phyloP scores from a whole-genome alignment of 2,113 vertebrate genomes.

The Colius striatus region DNA sequence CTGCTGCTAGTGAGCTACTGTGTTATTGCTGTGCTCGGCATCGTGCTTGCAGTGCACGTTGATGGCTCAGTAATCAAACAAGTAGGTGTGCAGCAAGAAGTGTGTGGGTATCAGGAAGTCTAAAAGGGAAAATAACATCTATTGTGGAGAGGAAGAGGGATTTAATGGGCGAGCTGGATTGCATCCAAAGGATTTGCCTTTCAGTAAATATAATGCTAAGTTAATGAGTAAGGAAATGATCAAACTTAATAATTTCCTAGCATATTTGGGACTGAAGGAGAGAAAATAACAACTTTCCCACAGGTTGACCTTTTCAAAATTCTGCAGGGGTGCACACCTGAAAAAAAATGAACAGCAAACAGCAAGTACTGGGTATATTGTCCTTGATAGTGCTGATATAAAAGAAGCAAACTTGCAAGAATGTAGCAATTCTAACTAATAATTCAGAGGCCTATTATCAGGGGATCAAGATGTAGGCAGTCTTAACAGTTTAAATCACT shows the following conservation, averaged over 20 bases:
- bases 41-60: fast-evolving
- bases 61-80: background rate
- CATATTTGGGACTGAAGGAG: background rate
- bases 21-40: background rate
- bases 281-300: slow-evolving; percentile 28
- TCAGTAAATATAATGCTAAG: slow-evolving; percentile 30
- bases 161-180: background rate
- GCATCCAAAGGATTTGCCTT: slow-evolving; percentile 10
- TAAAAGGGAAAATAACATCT: background rate
- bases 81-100: background rate
- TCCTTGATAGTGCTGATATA: background rate
- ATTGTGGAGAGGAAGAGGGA: background rate
- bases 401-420: background rate
- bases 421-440: background rate
- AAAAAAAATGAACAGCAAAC: background rate
- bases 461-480: background rate
- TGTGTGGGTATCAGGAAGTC: background rate
- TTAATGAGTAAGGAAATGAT: slow-evolving; percentile 45
- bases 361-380: background rate
- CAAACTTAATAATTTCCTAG: slow-evolving; percentile 45
- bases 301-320: slow-evolving; percentile 22
- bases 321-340: background rate
- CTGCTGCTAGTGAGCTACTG: background rate
- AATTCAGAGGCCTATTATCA: slow-evolving; percentile 6
- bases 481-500: background rate